Base-by-base conservation (phyloP, 2,113 vertebrate genomes). In the Trachemys scripta region DNA sequence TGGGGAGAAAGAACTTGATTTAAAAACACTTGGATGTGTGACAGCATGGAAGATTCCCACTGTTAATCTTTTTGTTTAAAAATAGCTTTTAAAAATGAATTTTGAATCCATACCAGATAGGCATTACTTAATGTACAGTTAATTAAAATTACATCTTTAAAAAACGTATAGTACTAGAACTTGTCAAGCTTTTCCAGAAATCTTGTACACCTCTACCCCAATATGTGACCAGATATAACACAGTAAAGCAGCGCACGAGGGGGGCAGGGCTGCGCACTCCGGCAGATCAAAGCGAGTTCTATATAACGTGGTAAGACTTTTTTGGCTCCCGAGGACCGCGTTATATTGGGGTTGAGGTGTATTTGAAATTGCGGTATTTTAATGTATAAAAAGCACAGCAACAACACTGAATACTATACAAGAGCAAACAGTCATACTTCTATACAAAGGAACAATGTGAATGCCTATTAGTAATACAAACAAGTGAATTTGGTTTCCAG, bases 311-410 rank as follows among this genome's bases (percentile, higher is more conserved):
- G 45, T 45, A 45, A 45, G 45, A 45, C 42, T 45, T 6, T 45
- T 45, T 45, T 45, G 45, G 45, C 45, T 45, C 45, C 45, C 2
- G 2, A 45, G 45, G 45, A 45, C 45, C 5, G 6, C 45, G 45
- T 45, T 45, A 45, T 45, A 45, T 45, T 6, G 45, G 45, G 45
- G 45, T 45, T 45, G 45, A 45, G 45, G 45, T 45, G 45, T 98
- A 95, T 98, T 97, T 98, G 95, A 98, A 97, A 97, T 93, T 53
- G 91, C 95, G 96, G 50, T 97, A 95, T 98, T 96, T 98, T 95
- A 97, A 94, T 96, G 90, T 97, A 90, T 90, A 85, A 59, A 53
- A 87, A 96, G 92, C 93, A 97, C 93, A 93, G 94, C 88, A 94
- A 75, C 85, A 95, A 97, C 96, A 98, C 95, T 98, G 95, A 97